A percentile compares a stretch with the other conserved stretches of the same genome.
Conservation (phyloP, 2,888 invertebrate species). For the Allophyes oxyacanthae region DNA sequence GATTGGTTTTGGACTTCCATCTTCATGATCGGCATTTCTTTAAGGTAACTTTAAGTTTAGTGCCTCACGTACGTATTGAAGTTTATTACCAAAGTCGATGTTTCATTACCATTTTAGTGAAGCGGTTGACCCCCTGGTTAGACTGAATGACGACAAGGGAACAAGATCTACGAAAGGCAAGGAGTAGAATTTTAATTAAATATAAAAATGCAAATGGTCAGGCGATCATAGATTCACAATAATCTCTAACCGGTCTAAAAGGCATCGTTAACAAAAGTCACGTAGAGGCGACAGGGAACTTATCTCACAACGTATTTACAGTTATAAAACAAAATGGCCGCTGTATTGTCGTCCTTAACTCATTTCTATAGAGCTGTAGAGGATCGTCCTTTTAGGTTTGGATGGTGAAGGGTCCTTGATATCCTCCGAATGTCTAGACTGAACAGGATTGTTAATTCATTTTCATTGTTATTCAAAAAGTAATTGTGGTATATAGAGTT, state of each 20-base stretch:
- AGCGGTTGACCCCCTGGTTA: too few species aligned
- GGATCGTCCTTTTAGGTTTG: conserved; percentile 10
- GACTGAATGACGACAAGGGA: too few species aligned
- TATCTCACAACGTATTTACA: conserved; percentile 53
- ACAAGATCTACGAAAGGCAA: too few species aligned
- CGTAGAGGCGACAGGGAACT: conserved; percentile 69
- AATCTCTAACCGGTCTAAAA: conserved; percentile 41
- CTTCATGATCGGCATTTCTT: too few species aligned
- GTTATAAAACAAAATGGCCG: conserved; percentile 15
- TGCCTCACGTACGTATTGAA: too few species aligned
- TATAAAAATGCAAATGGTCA: conserved; percentile 38
- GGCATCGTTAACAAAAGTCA: conserved; percentile 72
- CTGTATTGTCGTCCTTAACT: conserved; percentile 42
- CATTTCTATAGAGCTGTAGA: conserved; percentile 10
- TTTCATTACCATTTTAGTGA: too few species aligned
- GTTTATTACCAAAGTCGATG: too few species aligned
- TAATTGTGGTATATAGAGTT: conserved; percentile 28
- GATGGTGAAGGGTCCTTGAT: conserved; percentile 22
- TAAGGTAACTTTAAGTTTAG: too few species aligned
- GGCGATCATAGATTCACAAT: conserved; percentile 30
- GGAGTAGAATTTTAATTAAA: conserved; percentile 35
- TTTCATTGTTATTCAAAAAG: conserved; percentile 34
- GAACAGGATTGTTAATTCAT: conserved; percentile 47
- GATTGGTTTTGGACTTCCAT: too few species aligned
- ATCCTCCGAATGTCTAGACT: conserved; percentile 66